Evolutionary conservation across 2,888 invertebrate species (phyloP).

Genomic region (Eurytoma adleriae): DNA sequence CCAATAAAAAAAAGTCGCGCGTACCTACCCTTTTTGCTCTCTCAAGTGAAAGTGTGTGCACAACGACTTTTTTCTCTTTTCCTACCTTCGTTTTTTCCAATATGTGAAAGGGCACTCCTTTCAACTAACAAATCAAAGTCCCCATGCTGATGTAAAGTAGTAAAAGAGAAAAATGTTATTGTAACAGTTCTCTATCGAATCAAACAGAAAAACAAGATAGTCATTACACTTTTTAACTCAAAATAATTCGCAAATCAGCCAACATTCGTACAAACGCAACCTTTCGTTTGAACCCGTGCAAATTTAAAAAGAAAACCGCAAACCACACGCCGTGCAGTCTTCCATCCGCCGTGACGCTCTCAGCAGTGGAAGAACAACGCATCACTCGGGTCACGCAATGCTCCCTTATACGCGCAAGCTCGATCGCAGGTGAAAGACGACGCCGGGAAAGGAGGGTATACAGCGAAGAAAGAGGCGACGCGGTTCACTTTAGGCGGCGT

Average conservation of each 20-base stretch:
- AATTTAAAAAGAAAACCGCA: too few relatives aligned
- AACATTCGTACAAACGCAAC: too few relatives aligned
- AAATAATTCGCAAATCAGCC: too few relatives aligned
- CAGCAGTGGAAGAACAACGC: background rate
- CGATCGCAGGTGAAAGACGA: too few relatives aligned
- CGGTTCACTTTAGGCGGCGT: background rate
- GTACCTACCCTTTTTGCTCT: constrained; percentile 7
- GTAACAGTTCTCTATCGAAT: too few relatives aligned
- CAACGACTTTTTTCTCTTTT: background rate
- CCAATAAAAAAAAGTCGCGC: constrained; percentile 17
- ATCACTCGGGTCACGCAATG: background rate
- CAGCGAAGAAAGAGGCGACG: background rate
- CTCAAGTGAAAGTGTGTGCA: constrained; percentile 30
- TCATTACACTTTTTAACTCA: too few relatives aligned
- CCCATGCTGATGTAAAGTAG: too few relatives aligned
- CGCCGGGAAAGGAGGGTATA: background rate
- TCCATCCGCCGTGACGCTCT: background rate
- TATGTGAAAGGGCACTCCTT: constrained; percentile 18
- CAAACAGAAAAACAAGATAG: too few relatives aligned
- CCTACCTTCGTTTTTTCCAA: constrained; percentile 3
- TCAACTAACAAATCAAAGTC: background rate
- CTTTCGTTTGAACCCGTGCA: too few relatives aligned
- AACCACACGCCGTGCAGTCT: too few relatives aligned
- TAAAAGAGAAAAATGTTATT: too few relatives aligned
- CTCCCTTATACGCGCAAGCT: too few relatives aligned